Conservation (phyloP, 2,113 vertebrate species). For the Planiliza haematocheilus region DNA sequence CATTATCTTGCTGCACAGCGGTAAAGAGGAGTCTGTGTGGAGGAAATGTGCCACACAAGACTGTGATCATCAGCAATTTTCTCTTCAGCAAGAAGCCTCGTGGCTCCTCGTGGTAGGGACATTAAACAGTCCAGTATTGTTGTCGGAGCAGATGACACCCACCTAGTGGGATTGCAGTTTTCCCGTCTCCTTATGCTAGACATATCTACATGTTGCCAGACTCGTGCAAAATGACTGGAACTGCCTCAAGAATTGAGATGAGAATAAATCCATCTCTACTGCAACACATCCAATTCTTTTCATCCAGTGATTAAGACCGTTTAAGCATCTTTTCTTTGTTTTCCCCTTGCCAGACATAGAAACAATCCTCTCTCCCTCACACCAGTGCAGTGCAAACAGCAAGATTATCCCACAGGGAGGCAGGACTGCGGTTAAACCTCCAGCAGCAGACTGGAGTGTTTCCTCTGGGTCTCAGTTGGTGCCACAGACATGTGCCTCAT, state of each 20-base stretch:
- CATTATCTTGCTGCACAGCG: constrained; percentile 52
- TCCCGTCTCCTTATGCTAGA: constrained; percentile 6
- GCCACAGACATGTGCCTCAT: constrained; percentile 47
- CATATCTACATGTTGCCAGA: constrained; percentile 11
- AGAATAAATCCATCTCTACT: constrained; percentile 19
- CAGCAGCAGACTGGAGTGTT: constrained; percentile 47
- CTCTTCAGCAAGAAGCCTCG: constrained; percentile 34
- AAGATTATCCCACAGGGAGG: constrained; percentile 48
- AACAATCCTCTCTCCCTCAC: constrained; percentile 32
- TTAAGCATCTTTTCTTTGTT: constrained; percentile 19
- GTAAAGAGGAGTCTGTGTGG: constrained; percentile 44
- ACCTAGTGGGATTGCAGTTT: constrained; percentile 29
- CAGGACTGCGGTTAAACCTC: constrained; percentile 59
- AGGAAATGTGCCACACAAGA: constrained; percentile 55
- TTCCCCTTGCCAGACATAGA: constrained; percentile 15
- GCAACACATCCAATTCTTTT: constrained; percentile 8
- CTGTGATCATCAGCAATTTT: constrained; percentile 39
- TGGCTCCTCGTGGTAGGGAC: constrained; percentile 13
- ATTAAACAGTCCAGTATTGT: constrained; percentile 40
- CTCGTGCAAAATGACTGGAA: constrained; percentile 11
- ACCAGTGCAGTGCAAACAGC: constrained; percentile 3
- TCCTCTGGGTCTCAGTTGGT: constrained; percentile 58
- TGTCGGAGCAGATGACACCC: constrained; percentile 44
- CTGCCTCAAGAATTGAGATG: background rate
- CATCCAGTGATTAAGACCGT: constrained; percentile 12